Conservation (phyloP, 2,888 invertebrate genomes). For the Caenorhabditis sp. region DNA sequence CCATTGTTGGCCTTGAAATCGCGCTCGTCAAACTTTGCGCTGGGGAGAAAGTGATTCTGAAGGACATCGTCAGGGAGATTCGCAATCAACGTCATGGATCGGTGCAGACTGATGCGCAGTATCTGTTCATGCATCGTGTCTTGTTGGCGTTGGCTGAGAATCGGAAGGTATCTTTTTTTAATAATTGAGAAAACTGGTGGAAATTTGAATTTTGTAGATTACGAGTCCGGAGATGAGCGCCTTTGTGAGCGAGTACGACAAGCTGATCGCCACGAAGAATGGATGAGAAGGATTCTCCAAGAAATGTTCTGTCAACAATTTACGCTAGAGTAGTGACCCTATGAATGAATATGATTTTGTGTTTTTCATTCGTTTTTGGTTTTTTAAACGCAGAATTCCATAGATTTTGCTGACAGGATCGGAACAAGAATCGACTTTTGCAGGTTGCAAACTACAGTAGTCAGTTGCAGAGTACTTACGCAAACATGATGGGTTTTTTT, state of each 20-base stretch:
- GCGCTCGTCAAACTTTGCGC: slow-evolving; percentile 63
- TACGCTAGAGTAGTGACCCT: not conserved
- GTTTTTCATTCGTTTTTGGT: not conserved
- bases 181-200: not conserved
- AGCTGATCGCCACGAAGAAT: slow-evolving; percentile 46
- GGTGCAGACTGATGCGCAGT: slow-evolving; percentile 78
- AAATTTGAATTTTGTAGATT: slow-evolving; percentile 28
- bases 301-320: not conserved
- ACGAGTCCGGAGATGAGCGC: slow-evolving; percentile 48
- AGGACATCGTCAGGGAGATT: slow-evolving; percentile 70
- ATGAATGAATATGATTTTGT: not conserved
- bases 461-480: no score
- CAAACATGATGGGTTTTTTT: no score
- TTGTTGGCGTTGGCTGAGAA: slow-evolving; percentile 74
- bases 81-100: slow-evolving; percentile 73
- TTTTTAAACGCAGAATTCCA: not conserved
- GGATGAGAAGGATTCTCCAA: slow-evolving; percentile 12
- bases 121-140: slow-evolving; percentile 76
- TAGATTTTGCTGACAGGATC: no score
- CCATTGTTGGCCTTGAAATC: slow-evolving; percentile 77
- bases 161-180: slow-evolving; percentile 48
- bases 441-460: no score
- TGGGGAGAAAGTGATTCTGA: slow-evolving; percentile 68
- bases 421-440: no score
- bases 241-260: slow-evolving; percentile 61